These are phyloP conservation scores for Astur gentilis DNA, from an alignment of 2,113 vertebrate genomes.

Conservation along the genomic window DNA sequence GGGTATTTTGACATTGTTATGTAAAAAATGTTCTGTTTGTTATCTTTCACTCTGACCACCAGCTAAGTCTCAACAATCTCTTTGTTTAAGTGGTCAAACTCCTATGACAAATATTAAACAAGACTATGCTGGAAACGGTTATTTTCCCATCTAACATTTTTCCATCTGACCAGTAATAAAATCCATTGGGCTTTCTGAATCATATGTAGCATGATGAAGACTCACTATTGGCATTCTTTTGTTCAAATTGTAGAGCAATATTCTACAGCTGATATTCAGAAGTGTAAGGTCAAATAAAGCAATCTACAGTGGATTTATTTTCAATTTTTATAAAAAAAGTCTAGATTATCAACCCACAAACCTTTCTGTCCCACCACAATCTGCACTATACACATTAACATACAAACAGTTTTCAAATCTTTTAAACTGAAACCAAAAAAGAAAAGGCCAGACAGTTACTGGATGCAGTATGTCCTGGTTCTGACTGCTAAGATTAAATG, in stretches of 20 bases:
- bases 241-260: background rate
- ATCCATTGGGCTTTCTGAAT: background rate
- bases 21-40: background rate
- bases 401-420: background rate
- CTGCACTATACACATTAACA: background rate
- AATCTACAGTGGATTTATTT: background rate
- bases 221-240: background rate
- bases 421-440: background rate
- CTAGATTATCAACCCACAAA: background rate
- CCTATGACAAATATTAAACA: background rate
- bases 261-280: background rate
- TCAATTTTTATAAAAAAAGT: background rate
- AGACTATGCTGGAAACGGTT: background rate
- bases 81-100: background rate
- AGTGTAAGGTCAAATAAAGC: background rate
- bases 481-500: background rate
- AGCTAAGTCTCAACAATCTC: background rate
- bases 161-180: conserved; percentile 7
- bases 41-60: background rate
- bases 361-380: background rate
- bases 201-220: background rate
- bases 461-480: background rate
- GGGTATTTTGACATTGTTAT: background rate
- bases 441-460: background rate
- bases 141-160: conserved; percentile 21